Evolutionary conservation across 1,140 invertebrate species (phyloP).

Genomic region (Aphelinus atriplicis): DNA sequence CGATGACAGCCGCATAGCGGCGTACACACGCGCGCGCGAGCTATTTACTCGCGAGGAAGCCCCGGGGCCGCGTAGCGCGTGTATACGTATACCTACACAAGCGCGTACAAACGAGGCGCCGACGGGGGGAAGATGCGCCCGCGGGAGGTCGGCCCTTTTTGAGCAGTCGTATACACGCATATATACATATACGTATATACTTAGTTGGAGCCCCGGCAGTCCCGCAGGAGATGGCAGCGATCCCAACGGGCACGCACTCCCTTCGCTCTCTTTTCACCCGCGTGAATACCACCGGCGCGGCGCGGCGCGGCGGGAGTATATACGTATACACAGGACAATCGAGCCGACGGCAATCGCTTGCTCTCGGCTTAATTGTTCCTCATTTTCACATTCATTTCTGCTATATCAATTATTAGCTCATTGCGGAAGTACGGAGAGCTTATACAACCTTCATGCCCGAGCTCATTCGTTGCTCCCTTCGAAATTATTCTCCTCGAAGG

Average conservation of each 20-base stretch:
- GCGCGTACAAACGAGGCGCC: neutral
- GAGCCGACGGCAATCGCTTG: too few species aligned
- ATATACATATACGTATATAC: neutral
- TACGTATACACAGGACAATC: too few species aligned
- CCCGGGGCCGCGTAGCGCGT: too few species aligned
- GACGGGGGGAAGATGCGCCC: conserved; percentile 28
- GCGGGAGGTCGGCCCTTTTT: conserved; percentile 27
- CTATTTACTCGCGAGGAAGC: neutral
- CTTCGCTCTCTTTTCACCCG: neutral
- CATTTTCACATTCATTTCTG: too few species aligned
- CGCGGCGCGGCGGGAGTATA: neutral
- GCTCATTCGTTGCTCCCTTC: too few species aligned
- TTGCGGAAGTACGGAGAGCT: too few species aligned
- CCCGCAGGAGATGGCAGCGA: neutral
- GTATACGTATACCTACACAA: too few species aligned
- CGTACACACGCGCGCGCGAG: neutral
- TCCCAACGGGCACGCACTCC: neutral
- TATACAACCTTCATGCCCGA: too few species aligned
- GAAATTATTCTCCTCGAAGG: too few species aligned
- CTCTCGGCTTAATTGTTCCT: too few species aligned
- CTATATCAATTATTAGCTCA: too few species aligned
- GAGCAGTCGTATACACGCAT: conserved; percentile 6
- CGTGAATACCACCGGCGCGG: neutral
- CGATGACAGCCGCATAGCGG: conserved; percentile 38
- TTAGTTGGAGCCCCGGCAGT: neutral